Percentiles rank a stretch among this genome's conserved stretches.
Conservation (phyloP, 2,797 vertebrate genomes). For the Glossophaga mutica region DNA sequence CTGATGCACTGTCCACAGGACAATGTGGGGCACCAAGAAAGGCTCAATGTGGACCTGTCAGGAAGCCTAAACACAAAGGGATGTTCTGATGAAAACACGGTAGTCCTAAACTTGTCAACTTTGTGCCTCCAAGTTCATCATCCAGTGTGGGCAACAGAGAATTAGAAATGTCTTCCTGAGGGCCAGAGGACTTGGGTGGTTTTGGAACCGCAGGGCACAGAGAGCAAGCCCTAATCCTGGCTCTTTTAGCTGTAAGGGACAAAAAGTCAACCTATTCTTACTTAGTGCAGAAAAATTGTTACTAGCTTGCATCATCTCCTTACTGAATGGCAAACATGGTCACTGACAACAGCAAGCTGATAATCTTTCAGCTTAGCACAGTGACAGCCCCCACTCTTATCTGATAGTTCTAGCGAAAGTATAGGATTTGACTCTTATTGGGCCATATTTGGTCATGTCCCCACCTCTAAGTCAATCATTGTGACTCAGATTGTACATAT, state of each 20-base stretch:
- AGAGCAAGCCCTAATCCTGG: not conserved
- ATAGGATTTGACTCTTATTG: not conserved
- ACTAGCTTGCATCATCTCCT: not conserved
- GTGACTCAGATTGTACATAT: not conserved
- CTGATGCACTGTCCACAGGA: not conserved
- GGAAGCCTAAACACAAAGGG: not conserved
- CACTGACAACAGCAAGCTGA: fast-evolving
- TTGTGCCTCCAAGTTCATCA: not conserved
- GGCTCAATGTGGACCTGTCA: not conserved
- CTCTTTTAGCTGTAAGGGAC: not conserved
- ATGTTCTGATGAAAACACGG: not conserved
- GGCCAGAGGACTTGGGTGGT: not conserved
- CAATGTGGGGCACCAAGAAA: not conserved
- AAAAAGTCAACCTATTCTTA: not conserved
- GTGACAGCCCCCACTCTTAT: not conserved
- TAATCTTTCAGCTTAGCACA: not conserved
- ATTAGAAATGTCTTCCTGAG: not conserved
- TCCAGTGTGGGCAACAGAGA: not conserved
- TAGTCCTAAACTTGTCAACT: not conserved
- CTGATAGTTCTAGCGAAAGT: not conserved
- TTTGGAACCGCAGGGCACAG: not conserved
- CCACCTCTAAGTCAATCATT: not conserved
- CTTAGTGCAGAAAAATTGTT: not conserved
- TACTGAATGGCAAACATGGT: not conserved
- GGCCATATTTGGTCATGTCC: not conserved